Base-by-base conservation (phyloP, 2,797 vertebrate species). In the Parambassis ranga region DNA sequence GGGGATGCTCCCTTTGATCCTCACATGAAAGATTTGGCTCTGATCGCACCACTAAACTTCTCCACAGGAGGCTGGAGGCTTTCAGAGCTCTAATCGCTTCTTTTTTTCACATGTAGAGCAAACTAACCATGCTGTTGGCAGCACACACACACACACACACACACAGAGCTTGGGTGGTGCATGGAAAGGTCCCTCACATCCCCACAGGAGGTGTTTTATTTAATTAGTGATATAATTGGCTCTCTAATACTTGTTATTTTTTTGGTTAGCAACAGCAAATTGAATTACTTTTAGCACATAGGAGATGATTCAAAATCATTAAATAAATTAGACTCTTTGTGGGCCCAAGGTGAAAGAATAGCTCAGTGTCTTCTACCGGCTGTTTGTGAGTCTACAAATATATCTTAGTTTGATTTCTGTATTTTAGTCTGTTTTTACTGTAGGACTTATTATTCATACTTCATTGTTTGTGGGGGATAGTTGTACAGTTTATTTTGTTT, bases 21-120 rank as follows among this genome's bases (percentile, higher is more conserved):
- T 33, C 24, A 81, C 42, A 73, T 76, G 44, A 74, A 85, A 81
- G 65, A 80, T 78, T 59, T 84, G 83, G 79, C 73, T 79, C n/a
- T 23, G 44, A 49, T 62, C 7, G 3, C 26, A 27, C 65, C 2
- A 22, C 44, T 70, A 58, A 77, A 64, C 42, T 20, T 63, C 71
- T 58, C 78, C 50, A 65, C 75, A 53, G 61, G 65, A 72, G 52
- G 9, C 49, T 58, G 69, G 52, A 52, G 66, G 51, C 15, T 35
- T 48, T 57, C 20, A 64, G 24, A 23, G 38, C 26, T 60, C 18
- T 39, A 30, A 33, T 50, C 3, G 4, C 26, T 55, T 51, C n/a
- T 36, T 64, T 52, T 16, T 14, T 9, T 23, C 20, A 27, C 3
- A n/a, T 41, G 22, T 2, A 61, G 32, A 67, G 36, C 31, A 64